Percentiles rank a stretch among this genome's conserved stretches.
phyloP scores from a whole-genome alignment of 2,113 vertebrate species.

The Naja naja region DNA sequence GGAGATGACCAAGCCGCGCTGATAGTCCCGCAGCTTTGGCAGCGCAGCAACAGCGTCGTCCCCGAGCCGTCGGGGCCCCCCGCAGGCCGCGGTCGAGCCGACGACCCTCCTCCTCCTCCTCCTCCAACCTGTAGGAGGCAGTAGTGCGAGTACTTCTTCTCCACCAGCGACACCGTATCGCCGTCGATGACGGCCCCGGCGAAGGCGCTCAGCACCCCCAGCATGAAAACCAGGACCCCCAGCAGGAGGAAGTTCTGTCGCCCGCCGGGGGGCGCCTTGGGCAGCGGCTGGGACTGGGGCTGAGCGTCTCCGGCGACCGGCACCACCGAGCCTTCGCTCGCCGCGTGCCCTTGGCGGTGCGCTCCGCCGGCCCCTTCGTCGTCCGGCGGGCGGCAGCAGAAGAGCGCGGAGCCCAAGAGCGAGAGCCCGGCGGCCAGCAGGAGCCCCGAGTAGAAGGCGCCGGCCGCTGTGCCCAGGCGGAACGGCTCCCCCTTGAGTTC shows the following conservation, averaged over 20 bases:
- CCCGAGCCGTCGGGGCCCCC: conserved; percentile 35
- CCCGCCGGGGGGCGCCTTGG: conserved; percentile 51
- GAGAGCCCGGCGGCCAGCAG: conserved; percentile 84
- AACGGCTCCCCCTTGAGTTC: conserved; percentile 87
- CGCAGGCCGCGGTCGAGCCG: conserved; percentile 25
- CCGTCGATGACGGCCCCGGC: conserved; percentile 94
- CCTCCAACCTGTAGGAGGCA: conserved; percentile 73
- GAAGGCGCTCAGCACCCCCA: conserved; percentile 91
- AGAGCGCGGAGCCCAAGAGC: conserved; percentile 82
- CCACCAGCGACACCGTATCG: conserved; percentile 89
- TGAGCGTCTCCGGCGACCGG: background rate
- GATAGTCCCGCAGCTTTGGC: conserved; percentile 88
- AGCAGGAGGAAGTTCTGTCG: conserved; percentile 90
- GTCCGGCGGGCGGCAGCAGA: conserved; percentile 76
- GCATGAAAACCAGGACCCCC: conserved; percentile 86
- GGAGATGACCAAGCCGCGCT: conserved; percentile 85
- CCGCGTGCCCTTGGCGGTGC: background rate
- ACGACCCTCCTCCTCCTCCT: conserved; percentile 29
- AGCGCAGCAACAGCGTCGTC: conserved; percentile 56
- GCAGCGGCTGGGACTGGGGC: background rate
- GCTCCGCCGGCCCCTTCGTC: conserved; percentile 53
- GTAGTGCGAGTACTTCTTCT: conserved; percentile 89
- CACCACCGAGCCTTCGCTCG: background rate
- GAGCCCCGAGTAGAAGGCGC: conserved; percentile 91
- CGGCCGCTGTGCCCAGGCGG: conserved; percentile 83